Evolutionary conservation across 37 sponge, comb jelly and placozoan genomes (phyloP).

Genomic region (Halichondria panicea): DNA sequence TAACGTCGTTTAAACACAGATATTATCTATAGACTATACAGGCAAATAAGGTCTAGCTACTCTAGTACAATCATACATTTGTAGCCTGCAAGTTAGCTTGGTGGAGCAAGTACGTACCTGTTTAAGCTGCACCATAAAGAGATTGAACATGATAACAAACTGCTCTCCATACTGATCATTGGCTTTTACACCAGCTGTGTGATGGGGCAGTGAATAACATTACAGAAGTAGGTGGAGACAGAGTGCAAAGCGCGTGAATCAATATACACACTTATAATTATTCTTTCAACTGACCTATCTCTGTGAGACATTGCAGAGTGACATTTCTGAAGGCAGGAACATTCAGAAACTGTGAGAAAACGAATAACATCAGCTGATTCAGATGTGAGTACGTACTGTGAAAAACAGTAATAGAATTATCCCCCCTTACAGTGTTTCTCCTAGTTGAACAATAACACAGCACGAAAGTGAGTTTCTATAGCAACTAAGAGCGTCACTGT

Average conservation of each 20-base stretch:
- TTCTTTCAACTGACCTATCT: slow-evolving; percentile 70
- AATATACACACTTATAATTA: neutral
- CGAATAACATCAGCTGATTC: neutral
- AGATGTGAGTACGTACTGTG: too few relatives aligned
- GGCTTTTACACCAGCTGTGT: slow-evolving; percentile 81
- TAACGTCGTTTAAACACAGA: too few relatives aligned
- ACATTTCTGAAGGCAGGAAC: slow-evolving; percentile 97
- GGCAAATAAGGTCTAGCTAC: too few relatives aligned
- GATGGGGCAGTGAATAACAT: neutral
- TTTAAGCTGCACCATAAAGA: slow-evolving; percentile 91
- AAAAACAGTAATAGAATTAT: too few relatives aligned
- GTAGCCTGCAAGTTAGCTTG: too few relatives aligned
- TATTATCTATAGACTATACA: too few relatives aligned
- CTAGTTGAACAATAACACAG: too few relatives aligned
- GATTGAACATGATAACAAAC: slow-evolving; percentile 80
- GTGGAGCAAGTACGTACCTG: slow-evolving; percentile 47
- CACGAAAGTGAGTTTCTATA: neutral
- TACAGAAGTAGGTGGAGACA: neutral
- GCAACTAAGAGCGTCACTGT: neutral
- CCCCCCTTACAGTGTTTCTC: too few relatives aligned
- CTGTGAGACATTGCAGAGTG: slow-evolving; percentile 96
- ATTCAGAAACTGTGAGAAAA: slow-evolving; percentile 77
- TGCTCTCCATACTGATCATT: slow-evolving; percentile 81
- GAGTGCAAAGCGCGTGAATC: neutral
- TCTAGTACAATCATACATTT: too few relatives aligned